A percentile compares a stretch with the other conserved stretches of the same genome.
Evolutionary conservation across 2,888 invertebrate species (phyloP).

Genomic region (Drosophila pseudotalamancana): DNA sequence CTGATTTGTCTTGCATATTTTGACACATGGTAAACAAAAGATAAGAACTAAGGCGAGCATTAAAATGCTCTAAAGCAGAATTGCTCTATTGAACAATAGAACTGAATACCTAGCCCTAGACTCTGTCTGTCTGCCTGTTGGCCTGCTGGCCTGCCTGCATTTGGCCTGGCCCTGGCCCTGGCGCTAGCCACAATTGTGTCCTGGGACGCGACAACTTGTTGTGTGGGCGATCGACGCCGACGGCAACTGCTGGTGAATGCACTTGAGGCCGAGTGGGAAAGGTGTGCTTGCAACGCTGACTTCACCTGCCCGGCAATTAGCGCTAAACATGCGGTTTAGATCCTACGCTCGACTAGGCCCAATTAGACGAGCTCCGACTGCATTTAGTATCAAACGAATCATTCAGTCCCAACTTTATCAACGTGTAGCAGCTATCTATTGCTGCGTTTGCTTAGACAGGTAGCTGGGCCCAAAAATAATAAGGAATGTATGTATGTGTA

Average conservation of each 20-base stretch:
- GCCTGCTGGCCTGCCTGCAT: neutral
- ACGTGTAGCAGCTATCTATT: conserved; percentile 1
- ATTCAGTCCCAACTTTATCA: conserved; percentile 22
- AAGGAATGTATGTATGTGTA: conserved; percentile 8
- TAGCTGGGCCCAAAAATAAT: conserved; percentile 40
- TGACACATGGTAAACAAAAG: neutral
- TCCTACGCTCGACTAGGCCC: conserved; percentile 45
- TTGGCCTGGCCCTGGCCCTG: conserved; percentile 22
- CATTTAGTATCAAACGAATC: conserved; percentile 13
- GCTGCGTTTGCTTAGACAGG: conserved; percentile 60
- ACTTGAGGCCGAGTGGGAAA: conserved; percentile 10
- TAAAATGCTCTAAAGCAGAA: too few species aligned
- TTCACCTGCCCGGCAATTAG: conserved; percentile 54
- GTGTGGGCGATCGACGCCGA: conserved; percentile 56
- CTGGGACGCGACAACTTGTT: conserved; percentile 51
- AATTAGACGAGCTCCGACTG: conserved; percentile 32
- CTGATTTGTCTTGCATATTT: conserved; percentile 8
- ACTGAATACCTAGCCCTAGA: conserved; percentile 29
- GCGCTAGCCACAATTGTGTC: conserved; percentile 41
- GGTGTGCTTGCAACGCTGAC: conserved; percentile 18
- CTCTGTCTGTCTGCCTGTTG: conserved; percentile 10
- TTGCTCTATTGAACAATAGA: neutral
- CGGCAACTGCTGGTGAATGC: conserved; percentile 33
- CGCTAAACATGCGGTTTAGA: conserved; percentile 35
- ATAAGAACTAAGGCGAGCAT: too few species aligned